Evolutionary conservation across 2,113 vertebrate species (phyloP).

Genomic region (Scolopax mira): DNA sequence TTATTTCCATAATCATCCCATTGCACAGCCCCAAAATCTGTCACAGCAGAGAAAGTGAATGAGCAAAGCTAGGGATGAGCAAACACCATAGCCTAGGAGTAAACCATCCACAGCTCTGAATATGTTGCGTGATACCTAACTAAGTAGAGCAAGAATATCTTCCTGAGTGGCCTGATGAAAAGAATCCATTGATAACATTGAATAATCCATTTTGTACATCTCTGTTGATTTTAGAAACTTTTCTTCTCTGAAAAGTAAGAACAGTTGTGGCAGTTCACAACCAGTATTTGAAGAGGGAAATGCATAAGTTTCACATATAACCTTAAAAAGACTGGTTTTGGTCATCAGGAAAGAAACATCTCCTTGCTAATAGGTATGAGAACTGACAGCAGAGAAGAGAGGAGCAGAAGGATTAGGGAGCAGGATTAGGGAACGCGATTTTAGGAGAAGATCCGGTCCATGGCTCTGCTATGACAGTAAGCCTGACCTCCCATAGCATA

Average conservation of each 20-base stretch:
- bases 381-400: neutral
- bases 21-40: conserved; percentile 67
- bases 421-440: neutral
- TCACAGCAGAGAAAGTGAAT: neutral
- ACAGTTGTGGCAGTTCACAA: neutral
- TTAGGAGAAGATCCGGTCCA: neutral
- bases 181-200: neutral
- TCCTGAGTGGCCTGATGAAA: neutral
- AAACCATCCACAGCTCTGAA: neutral
- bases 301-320: neutral
- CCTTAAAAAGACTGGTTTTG: neutral
- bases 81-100: neutral
- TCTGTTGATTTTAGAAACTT: neutral
- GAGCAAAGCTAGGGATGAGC: neutral
- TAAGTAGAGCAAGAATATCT: neutral
- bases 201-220: neutral
- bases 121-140: neutral
- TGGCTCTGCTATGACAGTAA: neutral
- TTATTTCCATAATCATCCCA: conserved; percentile 76
- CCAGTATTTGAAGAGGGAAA: neutral
- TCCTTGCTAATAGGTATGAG: neutral
- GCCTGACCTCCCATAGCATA: neutral
- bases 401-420: neutral
- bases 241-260: neutral
- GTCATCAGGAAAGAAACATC: neutral